Percentiles rank a stretch among this genome's conserved stretches.
These are phyloP conservation scores for Nothocercus julius DNA, from an alignment of 2,113 vertebrate species.

Conservation along the genomic window DNA sequence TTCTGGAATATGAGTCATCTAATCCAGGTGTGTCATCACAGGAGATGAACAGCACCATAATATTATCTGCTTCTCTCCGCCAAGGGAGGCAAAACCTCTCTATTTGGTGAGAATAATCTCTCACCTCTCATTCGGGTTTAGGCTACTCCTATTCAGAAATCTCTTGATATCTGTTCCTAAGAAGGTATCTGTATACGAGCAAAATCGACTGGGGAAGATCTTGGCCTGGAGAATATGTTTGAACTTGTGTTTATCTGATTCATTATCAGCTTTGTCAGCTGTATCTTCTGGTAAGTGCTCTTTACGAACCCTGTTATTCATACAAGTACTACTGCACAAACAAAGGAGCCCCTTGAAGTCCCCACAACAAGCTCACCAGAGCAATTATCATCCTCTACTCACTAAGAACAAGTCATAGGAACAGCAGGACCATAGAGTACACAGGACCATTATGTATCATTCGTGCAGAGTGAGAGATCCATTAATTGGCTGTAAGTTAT, in stretches of 20 bases:
- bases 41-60: background rate
- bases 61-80: background rate
- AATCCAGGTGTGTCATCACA: background rate
- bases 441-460: too few relatives aligned
- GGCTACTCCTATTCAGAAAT: background rate
- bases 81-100: background rate
- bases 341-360: background rate
- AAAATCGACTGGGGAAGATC: background rate
- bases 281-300: background rate
- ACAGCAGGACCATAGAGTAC: too few relatives aligned
- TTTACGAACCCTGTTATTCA: background rate
- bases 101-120: background rate
- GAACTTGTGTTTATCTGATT: background rate
- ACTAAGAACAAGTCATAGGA: too few relatives aligned
- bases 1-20: background rate
- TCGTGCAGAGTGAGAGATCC: background rate
- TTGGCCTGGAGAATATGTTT: background rate
- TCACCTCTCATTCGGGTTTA: background rate
- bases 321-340: background rate
- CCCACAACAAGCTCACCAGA: background rate
- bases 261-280: background rate
- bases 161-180: too few relatives aligned
- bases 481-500: background rate
- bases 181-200: background rate
- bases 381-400: too few relatives aligned